Base-by-base conservation (phyloP, 23 tunicate species). In the Trididemnum miniatum region DNA sequence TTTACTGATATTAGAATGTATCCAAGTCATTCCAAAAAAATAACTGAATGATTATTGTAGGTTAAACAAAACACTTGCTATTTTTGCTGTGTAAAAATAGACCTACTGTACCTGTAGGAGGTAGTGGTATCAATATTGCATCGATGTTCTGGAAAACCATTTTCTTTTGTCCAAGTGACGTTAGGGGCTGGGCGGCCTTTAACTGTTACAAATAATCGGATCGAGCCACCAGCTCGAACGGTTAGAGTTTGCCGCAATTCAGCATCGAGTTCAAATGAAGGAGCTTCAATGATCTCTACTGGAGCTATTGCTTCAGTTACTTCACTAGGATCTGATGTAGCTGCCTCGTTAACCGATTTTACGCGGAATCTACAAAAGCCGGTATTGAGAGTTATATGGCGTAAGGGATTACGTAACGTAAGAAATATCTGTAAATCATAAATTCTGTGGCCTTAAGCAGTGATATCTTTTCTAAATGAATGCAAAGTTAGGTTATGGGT, bases 111-210 rank as follows among this genome's bases (percentile, higher is more conserved):
- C 90, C 90, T 86, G 84, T 91, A 91, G 22, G 97, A 91, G 28
- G 90, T 74, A 30, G 97, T 91, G 18, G 87, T 91, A 59, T 91
- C 97, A 76, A 91, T 77, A 18, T 69, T 34, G 28, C 83, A 72
- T 65, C 97, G 81, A 24, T 86, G 87, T 18, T 84, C 78, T 34
- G 89, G 89, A 33, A 91, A 74, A 28, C 93, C 98, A n/a, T 87
- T 96, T 73, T 95, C 96, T 73, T 95, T 95, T 20, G 86, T 80
- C 99, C 99, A 95, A 2, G 86, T 86, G 9, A 83, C 84, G 7
- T 76, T 82, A 0, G 99, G 96, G 26, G 80, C 83, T 0, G 99
- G 99, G 40, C 96, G 80, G 15, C 96, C 99, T 35, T 76, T 86
- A 5, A 95, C 79, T n/a, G 86, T 71, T 7, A 89, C 90, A 64